Base-by-base conservation (phyloP, 2,888 invertebrate genomes). In the Pristionchus exspectatus region DNA sequence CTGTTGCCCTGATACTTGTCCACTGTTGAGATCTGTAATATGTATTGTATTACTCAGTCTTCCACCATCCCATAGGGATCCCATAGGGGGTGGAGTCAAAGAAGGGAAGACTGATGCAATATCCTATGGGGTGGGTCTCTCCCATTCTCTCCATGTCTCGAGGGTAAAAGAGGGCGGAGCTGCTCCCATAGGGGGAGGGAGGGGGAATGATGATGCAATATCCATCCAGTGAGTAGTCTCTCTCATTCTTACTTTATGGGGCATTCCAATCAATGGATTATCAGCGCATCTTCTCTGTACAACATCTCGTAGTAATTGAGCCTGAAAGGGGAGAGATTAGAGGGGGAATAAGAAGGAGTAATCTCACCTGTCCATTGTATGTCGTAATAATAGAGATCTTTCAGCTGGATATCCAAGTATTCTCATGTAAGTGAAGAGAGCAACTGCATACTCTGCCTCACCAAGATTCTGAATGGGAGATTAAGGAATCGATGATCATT, bases 1-100 rank as follows among this genome's bases (percentile, higher is more conserved):
- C 96, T 99, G 99, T 95, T 99, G 99, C 99, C 99, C 95, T 99
- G 99, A 95, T 98, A 99, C 95, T 99, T 98, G 96, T 99, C 99
- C 30, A 99, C 99, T 0, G 99, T 99, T 0, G 96, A 96, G 83
- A 96, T 95, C 96, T 96, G 92, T 14, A 92, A 77, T 74, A 16
- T 7, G 7, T 33, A 74, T 33, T 18, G 10, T 30, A 74, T 74
- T 30, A 27, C 2, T 84, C 54, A 33, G 5, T 33, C 33, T 21
- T 63, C 50, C 86, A 63, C 18, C 50, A 38, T 44, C 44, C 81
- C 44, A 66, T n/a, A 14, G 63, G 63, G 63, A 63, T n/a, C n/a
- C n/a, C n/a, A n/a, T n/a, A 59, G 14, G 59, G 66, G 66, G 66
- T 10, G 66, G 66, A 66, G 66, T 27, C 24, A 12, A 24, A 27